Percentiles rank a stretch among this genome's conserved stretches.
Evolutionary conservation across 1,140 invertebrate species (phyloP).

Genomic region (Hylyphantes graminicola): DNA sequence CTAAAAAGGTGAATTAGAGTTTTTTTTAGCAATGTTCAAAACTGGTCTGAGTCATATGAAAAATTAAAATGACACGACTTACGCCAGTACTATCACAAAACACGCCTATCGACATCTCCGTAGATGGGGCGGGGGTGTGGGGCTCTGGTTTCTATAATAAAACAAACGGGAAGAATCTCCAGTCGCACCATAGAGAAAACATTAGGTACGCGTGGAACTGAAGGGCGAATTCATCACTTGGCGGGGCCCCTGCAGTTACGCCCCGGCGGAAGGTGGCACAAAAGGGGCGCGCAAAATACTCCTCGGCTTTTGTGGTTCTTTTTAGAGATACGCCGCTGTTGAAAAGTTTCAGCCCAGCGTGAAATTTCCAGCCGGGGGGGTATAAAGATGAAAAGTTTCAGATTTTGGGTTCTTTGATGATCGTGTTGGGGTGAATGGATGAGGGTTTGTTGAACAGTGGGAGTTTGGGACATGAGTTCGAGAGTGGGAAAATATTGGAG

Average conservation of each 20-base stretch:
- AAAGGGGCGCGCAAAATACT: conserved; percentile 35
- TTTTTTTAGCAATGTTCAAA: too few relatives aligned
- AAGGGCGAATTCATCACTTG: conserved; percentile 51
- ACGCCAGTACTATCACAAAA: neutral
- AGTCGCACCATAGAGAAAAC: conserved; percentile 35
- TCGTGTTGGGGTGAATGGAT: conserved; percentile 24
- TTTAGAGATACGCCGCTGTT: neutral
- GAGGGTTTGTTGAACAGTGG: conserved; percentile 29
- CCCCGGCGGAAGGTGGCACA: conserved; percentile 1
- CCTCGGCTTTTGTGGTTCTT: conserved; percentile 8
- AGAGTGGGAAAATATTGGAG: too few relatives aligned
- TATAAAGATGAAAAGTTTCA: conserved; percentile 12
- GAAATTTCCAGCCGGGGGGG: neutral
- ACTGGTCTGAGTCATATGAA: too few relatives aligned
- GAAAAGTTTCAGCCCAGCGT: neutral
- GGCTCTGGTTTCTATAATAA: conserved; percentile 37
- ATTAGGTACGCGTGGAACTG: conserved; percentile 46
- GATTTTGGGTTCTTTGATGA: conserved; percentile 39
- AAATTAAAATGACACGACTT: too few relatives aligned
- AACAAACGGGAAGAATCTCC: conserved; percentile 35
- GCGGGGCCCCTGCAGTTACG: neutral
- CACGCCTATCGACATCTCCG: conserved; percentile 6
- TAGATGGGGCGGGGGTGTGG: conserved; percentile 1
- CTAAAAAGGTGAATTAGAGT: too few relatives aligned
- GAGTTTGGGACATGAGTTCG: too few relatives aligned